phyloP scores from a whole-genome alignment of 2,888 invertebrate genomes.

The Drosophila heteroneura region DNA sequence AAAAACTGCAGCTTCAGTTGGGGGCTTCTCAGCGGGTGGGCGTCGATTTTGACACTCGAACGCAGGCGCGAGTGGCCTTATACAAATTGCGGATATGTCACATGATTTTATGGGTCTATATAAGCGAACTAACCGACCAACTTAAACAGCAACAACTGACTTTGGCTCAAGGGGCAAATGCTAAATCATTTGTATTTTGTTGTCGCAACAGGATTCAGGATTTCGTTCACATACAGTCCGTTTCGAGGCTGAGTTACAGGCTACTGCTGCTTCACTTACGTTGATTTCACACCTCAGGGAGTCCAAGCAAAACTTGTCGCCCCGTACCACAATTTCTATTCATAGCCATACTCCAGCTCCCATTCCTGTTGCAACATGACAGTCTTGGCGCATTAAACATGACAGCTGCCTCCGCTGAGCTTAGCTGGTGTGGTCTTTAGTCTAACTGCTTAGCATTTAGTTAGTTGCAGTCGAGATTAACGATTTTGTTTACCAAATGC shows the following conservation, averaged over 20 bases:
- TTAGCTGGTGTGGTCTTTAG: conserved; percentile 26
- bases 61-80: conserved; percentile 60
- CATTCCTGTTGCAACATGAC: conserved; percentile 30
- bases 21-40: conserved; percentile 66
- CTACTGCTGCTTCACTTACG: conserved; percentile 64
- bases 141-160: conserved; percentile 1
- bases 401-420: conserved; percentile 21
- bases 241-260: conserved; percentile 40
- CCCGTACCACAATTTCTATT: not conserved
- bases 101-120: conserved; percentile 73
- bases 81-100: conserved; percentile 82
- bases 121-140: conserved; percentile 18
- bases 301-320: conserved; percentile 45
- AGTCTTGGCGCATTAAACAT: conserved; percentile 43
- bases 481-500: conserved; percentile 72
- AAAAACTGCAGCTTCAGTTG: conserved; percentile 38
- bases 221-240: not conserved
- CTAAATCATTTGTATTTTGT: conserved; percentile 74
- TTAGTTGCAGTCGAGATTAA: conserved; percentile 57
- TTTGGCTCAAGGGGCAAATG: conserved; percentile 57
- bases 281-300: conserved; percentile 80
- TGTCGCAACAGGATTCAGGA: conserved; percentile 69
- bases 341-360: not conserved
- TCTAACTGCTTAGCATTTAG: conserved; percentile 38
- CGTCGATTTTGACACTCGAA: conserved; percentile 78